phyloP scores from a whole-genome alignment of 1,140 invertebrate genomes.

The Cydia strobilella region DNA sequence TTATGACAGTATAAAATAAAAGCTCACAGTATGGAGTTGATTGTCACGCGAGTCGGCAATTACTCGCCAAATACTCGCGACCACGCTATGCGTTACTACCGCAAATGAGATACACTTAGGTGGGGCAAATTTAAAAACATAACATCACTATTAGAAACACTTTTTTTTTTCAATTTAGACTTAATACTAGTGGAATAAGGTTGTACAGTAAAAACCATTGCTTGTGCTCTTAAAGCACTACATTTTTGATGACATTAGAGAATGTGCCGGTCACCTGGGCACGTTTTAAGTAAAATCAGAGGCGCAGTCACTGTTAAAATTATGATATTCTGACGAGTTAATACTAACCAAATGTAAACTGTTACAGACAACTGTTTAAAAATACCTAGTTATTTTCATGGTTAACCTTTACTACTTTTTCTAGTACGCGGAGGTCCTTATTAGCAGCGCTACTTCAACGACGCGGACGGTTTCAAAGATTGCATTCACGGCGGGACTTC shows the following conservation, averaged over 20 bases:
- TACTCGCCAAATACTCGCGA: constrained; percentile 1
- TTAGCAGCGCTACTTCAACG: not conserved
- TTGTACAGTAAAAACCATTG: not conserved
- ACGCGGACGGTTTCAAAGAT: not conserved
- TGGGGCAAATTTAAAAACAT: not conserved
- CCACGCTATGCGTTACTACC: constrained; percentile 18
- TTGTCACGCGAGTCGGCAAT: constrained; percentile 29
- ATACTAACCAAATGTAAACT: not conserved
- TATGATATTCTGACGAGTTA: constrained; percentile 6
- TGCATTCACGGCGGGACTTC: not conserved
- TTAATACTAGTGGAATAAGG: not conserved
- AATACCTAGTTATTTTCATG: not conserved
- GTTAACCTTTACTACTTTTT: not conserved
- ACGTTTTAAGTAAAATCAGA: constrained; percentile 23
- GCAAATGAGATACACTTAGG: constrained; percentile 13
- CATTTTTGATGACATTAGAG: not conserved
- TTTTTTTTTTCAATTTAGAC: not conserved
- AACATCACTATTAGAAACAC: not conserved
- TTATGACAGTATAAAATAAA: constrained; percentile 31
- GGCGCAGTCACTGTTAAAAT: constrained; percentile 18
- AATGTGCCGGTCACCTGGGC: constrained; percentile 14
- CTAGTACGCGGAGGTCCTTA: no score
- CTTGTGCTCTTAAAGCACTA: not conserved
- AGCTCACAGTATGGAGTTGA: constrained; percentile 24
- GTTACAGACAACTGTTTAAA: not conserved